Evolutionary conservation across 53 echinoderm and acorn worm genomes (phyloP).

Genomic region (Henricia sp.): DNA sequence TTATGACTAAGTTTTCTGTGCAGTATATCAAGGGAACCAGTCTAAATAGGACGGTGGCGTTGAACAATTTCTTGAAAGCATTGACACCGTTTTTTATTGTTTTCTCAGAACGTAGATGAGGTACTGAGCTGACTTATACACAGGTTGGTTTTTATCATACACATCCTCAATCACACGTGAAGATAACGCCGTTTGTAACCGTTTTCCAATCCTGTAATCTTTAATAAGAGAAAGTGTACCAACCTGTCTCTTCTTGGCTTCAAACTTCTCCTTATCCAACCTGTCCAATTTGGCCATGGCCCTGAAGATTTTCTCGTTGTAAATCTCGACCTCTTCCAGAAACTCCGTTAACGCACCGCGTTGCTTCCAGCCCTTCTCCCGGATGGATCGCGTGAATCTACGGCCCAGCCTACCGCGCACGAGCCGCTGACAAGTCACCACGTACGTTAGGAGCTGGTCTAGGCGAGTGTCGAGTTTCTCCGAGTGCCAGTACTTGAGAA

Average conservation of each 20-base stretch:
- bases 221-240: background rate
- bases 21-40: too few species aligned
- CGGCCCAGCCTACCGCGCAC: slow-evolving; percentile 80
- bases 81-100: too few species aligned
- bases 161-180: too few species aligned
- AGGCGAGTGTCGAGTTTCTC: slow-evolving; percentile 90
- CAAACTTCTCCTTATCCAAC: slow-evolving; percentile 70
- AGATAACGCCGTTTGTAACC: too few species aligned
- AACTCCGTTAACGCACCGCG: slow-evolving; percentile 29
- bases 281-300: slow-evolving; percentile 69
- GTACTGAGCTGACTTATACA: too few species aligned
- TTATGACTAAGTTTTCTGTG: too few species aligned
- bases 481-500: slow-evolving; percentile 96
- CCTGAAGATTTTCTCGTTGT: slow-evolving; percentile 54
- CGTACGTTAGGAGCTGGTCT: slow-evolving; percentile 68
- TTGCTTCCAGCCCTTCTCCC: slow-evolving; percentile 56
- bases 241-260: slow-evolving; percentile 78
- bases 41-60: too few species aligned
- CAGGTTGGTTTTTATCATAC: too few species aligned
- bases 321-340: slow-evolving; percentile 40
- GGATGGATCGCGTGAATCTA: slow-evolving; percentile 34
- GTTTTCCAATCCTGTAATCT: too few species aligned
- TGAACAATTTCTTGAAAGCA: too few species aligned
- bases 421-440: slow-evolving; percentile 83
- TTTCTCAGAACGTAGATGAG: too few species aligned